Evolutionary conservation across 2,888 invertebrate genomes (phyloP).

Genomic region (Microctonus aethiopoides): DNA sequence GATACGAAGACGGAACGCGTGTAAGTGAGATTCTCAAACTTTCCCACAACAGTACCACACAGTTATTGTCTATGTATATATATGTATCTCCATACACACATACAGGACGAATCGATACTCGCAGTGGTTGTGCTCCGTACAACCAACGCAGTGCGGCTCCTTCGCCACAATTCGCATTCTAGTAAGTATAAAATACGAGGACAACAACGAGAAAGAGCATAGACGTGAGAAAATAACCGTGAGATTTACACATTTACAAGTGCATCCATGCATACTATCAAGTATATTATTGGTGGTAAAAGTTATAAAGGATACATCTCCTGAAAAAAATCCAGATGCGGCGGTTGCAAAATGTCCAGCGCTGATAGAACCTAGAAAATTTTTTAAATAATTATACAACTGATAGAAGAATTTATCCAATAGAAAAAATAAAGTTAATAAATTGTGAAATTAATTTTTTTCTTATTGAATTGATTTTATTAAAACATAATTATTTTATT

Average conservation of each 20-base stretch:
- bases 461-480: neutral
- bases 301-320: conserved; percentile 95
- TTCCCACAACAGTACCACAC: conserved; percentile 38
- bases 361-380: conserved; percentile 92
- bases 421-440: no score
- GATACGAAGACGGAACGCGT: conserved; percentile 12
- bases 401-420: no score
- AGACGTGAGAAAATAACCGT: neutral
- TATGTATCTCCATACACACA: neutral
- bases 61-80: conserved; percentile 7
- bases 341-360: conserved; percentile 97
- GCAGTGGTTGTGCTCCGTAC: neutral
- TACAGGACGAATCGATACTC: conserved; percentile 19
- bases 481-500: neutral
- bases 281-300: neutral
- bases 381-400: no score
- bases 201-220: neutral
- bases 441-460: no score
- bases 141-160: neutral
- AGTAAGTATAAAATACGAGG: neutral
- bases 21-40: conserved; percentile 42
- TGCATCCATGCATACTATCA: neutral
- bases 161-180: neutral
- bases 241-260: neutral
- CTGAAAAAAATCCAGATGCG: conserved; percentile 99